phyloP scores from a whole-genome alignment of 1,140 invertebrate species.

The Pseudoatta argentina region DNA sequence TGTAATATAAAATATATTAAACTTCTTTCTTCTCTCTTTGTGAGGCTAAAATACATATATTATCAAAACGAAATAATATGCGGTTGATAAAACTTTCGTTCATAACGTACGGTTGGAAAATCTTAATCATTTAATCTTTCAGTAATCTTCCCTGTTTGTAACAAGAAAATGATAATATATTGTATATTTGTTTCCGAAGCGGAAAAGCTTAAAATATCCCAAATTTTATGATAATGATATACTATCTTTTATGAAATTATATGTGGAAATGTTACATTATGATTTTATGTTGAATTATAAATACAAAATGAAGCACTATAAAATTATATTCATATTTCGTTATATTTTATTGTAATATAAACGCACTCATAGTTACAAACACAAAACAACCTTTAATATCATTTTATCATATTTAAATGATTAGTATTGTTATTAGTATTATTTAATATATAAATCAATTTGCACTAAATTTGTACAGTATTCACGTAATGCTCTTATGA shows the following conservation, averaged over 20 bases:
- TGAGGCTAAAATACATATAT: neutral
- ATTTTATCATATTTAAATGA: slow-evolving; percentile 16
- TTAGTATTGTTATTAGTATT: no score
- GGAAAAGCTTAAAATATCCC: no score
- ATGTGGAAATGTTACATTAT: neutral
- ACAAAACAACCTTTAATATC: neutral
- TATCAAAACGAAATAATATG: no score
- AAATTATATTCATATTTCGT: slow-evolving; percentile 29
- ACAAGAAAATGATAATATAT: neutral
- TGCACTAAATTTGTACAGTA: neutral
- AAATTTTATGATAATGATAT: neutral
- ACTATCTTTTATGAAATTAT: neutral
- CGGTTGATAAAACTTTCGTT: no score
- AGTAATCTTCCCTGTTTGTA: slow-evolving; percentile 16
- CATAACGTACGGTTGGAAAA: neutral
- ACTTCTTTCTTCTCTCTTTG: neutral
- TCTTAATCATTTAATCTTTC: neutral
- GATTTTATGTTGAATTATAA: neutral
- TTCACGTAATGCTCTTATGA: neutral
- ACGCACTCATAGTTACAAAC: no score
- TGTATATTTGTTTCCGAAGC: neutral
- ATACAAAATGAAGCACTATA: neutral
- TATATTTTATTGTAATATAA: neutral
- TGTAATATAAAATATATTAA: slow-evolving; percentile 20
- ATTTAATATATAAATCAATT: neutral